Percentiles rank a stretch among this genome's conserved stretches.
phyloP scores from a whole-genome alignment of 2,888 invertebrate species.

The Petrolisthes manimaculis region DNA sequence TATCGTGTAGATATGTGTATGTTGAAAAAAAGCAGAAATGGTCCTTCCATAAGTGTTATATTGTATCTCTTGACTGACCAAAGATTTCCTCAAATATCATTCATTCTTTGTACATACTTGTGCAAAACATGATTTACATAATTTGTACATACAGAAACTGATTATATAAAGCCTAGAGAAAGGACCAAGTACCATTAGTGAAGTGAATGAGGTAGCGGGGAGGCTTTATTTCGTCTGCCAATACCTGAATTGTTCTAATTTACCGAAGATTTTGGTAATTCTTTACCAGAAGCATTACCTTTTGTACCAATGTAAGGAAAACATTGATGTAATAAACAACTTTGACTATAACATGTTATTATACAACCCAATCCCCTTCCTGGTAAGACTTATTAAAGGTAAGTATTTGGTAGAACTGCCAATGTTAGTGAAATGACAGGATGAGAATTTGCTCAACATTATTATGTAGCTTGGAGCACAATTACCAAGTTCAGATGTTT shows the following conservation, averaged over 20 bases:
- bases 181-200: slow-evolving; percentile 62
- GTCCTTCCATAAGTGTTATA: slow-evolving; percentile 63
- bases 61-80: slow-evolving; percentile 60
- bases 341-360: slow-evolving; percentile 37
- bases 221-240: slow-evolving; percentile 45
- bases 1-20: slow-evolving; percentile 64
- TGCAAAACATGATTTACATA: slow-evolving; percentile 59
- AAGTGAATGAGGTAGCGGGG: slow-evolving; percentile 45
- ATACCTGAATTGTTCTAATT: slow-evolving; percentile 53
- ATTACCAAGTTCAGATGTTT: too few relatives aligned
- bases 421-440: too few relatives aligned
- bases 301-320: slow-evolving; percentile 63
- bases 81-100: slow-evolving; percentile 62
- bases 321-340: slow-evolving; percentile 61
- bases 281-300: slow-evolving; percentile 62
- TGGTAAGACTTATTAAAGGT: not conserved
- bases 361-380: too few relatives aligned
- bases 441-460: too few relatives aligned
- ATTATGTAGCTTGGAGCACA: too few relatives aligned
- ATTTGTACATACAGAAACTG: slow-evolving; percentile 59
- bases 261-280: slow-evolving; percentile 59
- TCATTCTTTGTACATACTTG: slow-evolving; percentile 60
- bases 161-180: slow-evolving; percentile 57
- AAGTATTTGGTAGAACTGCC: not conserved
- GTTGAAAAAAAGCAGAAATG: slow-evolving; percentile 43